Percentiles rank a stretch among this genome's conserved stretches.
Evolutionary conservation across 1,140 invertebrate genomes (phyloP).

Genomic region (Sweltsa coloradensis): DNA sequence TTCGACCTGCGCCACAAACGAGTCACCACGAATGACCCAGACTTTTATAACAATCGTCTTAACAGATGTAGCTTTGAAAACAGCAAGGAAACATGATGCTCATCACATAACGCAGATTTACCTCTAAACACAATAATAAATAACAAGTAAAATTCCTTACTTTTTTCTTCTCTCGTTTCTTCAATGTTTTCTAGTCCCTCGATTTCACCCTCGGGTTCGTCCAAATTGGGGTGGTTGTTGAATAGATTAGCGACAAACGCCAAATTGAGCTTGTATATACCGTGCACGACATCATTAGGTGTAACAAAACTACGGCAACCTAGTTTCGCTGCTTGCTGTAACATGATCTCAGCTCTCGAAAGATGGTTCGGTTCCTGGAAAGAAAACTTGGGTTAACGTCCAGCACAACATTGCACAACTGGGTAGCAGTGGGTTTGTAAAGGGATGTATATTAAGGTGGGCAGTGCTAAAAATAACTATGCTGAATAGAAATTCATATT

Average conservation of each 20-base stretch:
- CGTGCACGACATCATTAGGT: slow-evolving; percentile 86
- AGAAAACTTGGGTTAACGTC: slow-evolving; percentile 10
- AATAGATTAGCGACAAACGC: slow-evolving; percentile 99
- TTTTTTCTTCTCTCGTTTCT: slow-evolving; percentile 90
- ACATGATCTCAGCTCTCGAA: slow-evolving; percentile 86
- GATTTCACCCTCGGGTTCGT: slow-evolving; percentile 58
- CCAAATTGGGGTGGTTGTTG: slow-evolving; percentile 90
- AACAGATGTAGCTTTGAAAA: too few species aligned
- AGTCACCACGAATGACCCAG: too few species aligned
- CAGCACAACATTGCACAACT: not conserved
- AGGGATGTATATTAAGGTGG: not conserved
- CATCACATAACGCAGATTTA: too few species aligned
- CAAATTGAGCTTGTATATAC: slow-evolving; percentile 95
- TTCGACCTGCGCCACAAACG: too few species aligned
- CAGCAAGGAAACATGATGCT: not conserved
- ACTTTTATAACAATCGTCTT: too few species aligned
- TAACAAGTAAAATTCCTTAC: slow-evolving; percentile 34
- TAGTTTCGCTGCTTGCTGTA: slow-evolving; percentile 91
- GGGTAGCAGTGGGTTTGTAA: not conserved
- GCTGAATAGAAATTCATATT: not conserved
- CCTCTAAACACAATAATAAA: too few species aligned
- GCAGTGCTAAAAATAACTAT: not conserved
- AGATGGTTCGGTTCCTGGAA: slow-evolving; percentile 60
- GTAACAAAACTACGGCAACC: slow-evolving; percentile 92
- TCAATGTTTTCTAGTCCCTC: slow-evolving; percentile 72